A percentile compares a stretch with the other conserved stretches of the same genome.
Conservation (phyloP, 2,797 vertebrate genomes). For the Cuniculus paca region DNA sequence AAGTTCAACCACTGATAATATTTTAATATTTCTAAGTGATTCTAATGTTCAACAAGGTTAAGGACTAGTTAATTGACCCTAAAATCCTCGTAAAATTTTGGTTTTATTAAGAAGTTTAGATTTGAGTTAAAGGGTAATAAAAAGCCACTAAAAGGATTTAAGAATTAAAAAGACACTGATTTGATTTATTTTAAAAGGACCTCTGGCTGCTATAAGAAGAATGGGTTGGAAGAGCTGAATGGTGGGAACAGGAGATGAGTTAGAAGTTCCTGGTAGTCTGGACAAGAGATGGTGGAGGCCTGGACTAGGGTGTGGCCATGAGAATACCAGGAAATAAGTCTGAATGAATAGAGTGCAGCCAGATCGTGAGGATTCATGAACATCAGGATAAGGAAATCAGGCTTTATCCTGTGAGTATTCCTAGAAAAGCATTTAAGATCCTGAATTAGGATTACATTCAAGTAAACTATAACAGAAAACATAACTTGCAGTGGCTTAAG, state of each 20-base stretch:
- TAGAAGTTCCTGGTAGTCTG: not conserved
- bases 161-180: not conserved
- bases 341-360: not conserved
- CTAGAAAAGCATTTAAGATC: not conserved
- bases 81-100: not conserved
- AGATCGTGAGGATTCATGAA: not conserved
- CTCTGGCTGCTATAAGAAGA: not conserved
- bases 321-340: not conserved
- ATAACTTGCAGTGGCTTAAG: slow-evolving; percentile 8
- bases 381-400: not conserved
- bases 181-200: not conserved
- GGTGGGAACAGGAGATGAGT: not conserved
- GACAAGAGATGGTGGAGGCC: not conserved
- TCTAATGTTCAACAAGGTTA: not conserved
- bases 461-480: slow-evolving; percentile 15
- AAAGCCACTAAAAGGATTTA: slow-evolving; percentile 14
- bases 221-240: not conserved
- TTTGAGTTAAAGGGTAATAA: slow-evolving; percentile 29
- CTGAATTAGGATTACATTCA: slow-evolving; percentile 17
- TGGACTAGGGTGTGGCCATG: not conserved
- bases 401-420: not conserved
- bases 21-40: not conserved
- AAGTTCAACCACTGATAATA: not conserved
- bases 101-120: not conserved
- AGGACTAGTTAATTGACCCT: not conserved